Evolutionary conservation across 2,113 vertebrate genomes (phyloP).

Genomic region (Fregata magnificens): DNA sequence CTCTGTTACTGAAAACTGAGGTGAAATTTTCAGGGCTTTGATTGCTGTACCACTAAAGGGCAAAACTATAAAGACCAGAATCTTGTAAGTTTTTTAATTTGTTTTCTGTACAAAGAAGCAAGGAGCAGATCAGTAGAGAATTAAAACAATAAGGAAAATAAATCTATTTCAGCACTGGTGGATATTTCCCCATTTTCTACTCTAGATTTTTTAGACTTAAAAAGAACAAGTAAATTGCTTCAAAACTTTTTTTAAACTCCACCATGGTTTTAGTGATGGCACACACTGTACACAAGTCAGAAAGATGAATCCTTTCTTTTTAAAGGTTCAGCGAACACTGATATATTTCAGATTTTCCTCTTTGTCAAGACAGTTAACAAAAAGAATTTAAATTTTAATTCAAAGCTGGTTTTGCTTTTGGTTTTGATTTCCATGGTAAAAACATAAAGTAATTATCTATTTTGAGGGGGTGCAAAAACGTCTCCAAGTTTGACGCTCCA

Average conservation of each 20-base stretch:
- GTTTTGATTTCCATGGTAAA: neutral
- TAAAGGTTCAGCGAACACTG: neutral
- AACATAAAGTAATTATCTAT: neutral
- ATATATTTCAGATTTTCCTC: neutral
- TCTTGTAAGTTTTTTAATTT: neutral
- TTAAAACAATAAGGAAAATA: constrained; percentile 5
- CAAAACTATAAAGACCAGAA: neutral
- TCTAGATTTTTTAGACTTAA: neutral
- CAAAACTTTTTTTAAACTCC: neutral
- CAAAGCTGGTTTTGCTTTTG: neutral
- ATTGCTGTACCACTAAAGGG: neutral
- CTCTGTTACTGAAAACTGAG: neutral
- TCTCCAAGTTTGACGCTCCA: neutral
- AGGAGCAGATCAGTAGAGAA: neutral
- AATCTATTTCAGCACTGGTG: neutral
- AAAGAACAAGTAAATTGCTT: neutral
- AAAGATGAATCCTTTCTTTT: neutral
- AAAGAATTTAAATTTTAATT: neutral
- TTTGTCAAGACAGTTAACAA: neutral
- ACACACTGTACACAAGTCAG: neutral
- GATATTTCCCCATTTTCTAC: neutral
- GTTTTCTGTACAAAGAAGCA: neutral
- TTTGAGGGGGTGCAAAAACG: neutral
- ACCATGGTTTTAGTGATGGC: neutral
- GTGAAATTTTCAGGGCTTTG: neutral